phyloP scores from a whole-genome alignment of 2,797 vertebrate genomes.

The Cyclopterus lumpus region DNA sequence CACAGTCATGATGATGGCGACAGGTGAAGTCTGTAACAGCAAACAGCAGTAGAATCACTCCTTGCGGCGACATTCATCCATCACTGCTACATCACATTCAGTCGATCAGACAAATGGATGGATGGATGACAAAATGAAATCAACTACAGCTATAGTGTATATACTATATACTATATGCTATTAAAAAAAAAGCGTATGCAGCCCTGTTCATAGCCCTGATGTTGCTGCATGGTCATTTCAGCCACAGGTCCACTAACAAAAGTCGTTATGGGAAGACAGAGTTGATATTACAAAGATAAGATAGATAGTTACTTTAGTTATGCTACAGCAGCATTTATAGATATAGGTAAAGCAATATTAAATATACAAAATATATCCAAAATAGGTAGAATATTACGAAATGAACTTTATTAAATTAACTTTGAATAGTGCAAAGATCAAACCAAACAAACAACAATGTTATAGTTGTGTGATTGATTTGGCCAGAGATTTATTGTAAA shows the following conservation, averaged over 20 bases:
- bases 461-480: no score
- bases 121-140: conserved; percentile 27
- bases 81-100: conserved; percentile 22
- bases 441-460: no score
- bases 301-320: no score
- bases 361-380: no score
- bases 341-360: no score
- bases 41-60: conserved; percentile 18
- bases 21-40: not conserved
- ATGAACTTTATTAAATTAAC: no score
- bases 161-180: not conserved
- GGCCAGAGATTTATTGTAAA: no score
- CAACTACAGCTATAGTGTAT: conserved; percentile 31
- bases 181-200: not conserved
- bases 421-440: no score
- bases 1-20: not conserved
- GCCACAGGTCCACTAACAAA: not conserved
- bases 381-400: no score
- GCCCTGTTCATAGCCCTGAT: not conserved
- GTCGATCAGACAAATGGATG: conserved; percentile 6
- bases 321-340: no score
- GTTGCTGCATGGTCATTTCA: not conserved
- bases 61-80: conserved; percentile 54
- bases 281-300: no score
- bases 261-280: not conserved